phyloP scores from a whole-genome alignment of 2,888 invertebrate species.

The Lissocephala sabroskyi region DNA sequence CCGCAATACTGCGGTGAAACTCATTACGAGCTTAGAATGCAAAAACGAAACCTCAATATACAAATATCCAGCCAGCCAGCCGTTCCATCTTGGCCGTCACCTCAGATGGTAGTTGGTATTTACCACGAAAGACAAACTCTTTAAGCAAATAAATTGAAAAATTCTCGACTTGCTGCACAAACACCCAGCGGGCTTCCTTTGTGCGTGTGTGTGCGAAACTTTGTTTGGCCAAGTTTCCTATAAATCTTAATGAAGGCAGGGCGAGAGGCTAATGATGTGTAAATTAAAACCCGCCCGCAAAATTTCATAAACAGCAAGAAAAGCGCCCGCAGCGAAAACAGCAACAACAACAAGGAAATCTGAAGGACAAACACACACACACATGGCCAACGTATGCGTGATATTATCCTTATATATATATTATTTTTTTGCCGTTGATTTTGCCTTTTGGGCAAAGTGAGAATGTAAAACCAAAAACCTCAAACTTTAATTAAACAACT shows the following conservation, averaged over 20 bases:
- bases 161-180: background rate
- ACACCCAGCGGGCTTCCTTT: background rate
- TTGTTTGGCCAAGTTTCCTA: conserved; percentile 32
- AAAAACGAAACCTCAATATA: conserved; percentile 44
- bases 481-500: too few relatives aligned
- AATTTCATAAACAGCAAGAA: conserved; percentile 19
- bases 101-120: too few relatives aligned
- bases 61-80: conserved; percentile 4
- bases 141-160: conserved; percentile 12
- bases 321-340: background rate
- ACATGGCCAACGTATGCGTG: conserved; percentile 33
- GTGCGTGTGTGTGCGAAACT: background rate
- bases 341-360: conserved; percentile 8
- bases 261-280: conserved; percentile 50
- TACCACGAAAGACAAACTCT: too few relatives aligned
- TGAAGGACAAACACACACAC: conserved; percentile 10
- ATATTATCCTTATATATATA: too few relatives aligned
- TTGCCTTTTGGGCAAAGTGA: too few relatives aligned
- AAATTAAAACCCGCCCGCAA: conserved; percentile 37
- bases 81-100: too few relatives aligned
- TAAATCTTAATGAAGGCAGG: conserved; percentile 50
- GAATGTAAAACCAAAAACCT: too few relatives aligned
- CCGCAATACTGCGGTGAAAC: conserved; percentile 61
- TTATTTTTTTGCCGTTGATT: background rate
- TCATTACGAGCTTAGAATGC: conserved; percentile 64